Base-by-base conservation (phyloP, 2,797 vertebrate species). In the Gymnothorax javanicus region DNA sequence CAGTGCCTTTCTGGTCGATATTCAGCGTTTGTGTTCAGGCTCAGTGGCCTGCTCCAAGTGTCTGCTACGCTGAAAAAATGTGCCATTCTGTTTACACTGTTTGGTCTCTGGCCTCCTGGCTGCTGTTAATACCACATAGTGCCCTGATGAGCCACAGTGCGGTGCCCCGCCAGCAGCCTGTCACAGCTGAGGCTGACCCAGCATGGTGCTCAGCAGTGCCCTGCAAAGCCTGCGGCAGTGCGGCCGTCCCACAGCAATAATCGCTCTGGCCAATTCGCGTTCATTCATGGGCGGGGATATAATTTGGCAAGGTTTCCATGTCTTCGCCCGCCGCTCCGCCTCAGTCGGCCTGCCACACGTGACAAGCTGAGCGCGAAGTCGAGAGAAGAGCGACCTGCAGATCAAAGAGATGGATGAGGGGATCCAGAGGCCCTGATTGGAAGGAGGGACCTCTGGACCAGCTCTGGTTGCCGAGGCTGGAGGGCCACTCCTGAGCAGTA, bases 341-440 rank as follows among this genome's bases (percentile, higher is more conserved):
- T 7, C 60, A 15, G 59, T 52, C 58, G 15, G 54, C 88, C 33
- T 27, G 43, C 60, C 25, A 82, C 59, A 57, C 84, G 83, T 82
- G 17, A 73, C 71, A 54, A 75, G 86, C 75, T 84, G 75, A 17
- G 69, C 86, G 84, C 27, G 84, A 84, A 43, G 62, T n/a, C 27
- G 73, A 83, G 88, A 58, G 82, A 84, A 33, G 43, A 60, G 79
- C 56, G 81, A 52, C 88, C 69, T 52, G 84, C 67, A 86, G 88
- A 90, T 89, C 87, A 90, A 91, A 91, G 86, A 85, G 82, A 88
- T 83, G 43, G 56, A 77, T 73, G 58, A 52, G 43, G 73, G 33
- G 87, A 9, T 52, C 60, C 67, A 69, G 84, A 58, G 58, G 33
- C 52, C 84, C 84, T 88, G 89, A 91, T 90, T 91, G 82, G 89